A percentile compares a stretch with the other conserved stretches of the same genome.
Evolutionary conservation across 2,797 vertebrate genomes (phyloP).

Genomic region (Scomberomorus guttatus): DNA sequence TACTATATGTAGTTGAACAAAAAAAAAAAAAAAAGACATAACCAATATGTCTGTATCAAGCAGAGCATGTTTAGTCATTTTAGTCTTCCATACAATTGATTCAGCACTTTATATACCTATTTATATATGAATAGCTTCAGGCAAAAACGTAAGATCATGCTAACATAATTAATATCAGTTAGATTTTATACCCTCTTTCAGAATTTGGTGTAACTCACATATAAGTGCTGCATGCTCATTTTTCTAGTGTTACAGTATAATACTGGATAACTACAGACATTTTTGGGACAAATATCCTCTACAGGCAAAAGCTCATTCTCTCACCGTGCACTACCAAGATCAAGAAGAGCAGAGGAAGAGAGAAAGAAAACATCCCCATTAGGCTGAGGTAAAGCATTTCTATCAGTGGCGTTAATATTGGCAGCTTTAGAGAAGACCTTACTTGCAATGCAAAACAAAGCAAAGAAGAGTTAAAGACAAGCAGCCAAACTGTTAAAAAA

Average conservation of each 20-base stretch:
- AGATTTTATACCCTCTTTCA: not conserved
- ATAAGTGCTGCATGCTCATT: conserved; percentile 69
- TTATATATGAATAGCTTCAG: conserved; percentile 1
- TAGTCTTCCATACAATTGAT: conserved; percentile 48
- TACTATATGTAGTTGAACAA: not conserved
- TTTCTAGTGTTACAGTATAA: conserved; percentile 15
- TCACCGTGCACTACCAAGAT: conserved; percentile 69
- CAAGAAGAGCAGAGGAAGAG: conserved; percentile 55
- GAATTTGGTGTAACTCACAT: conserved; percentile 1
- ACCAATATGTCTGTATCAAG: conserved; percentile 24
- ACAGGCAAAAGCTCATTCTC: conserved; percentile 77
- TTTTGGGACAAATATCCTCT: conserved; percentile 33
- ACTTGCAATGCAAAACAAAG: conserved; percentile 56
- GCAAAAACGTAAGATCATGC: conserved; percentile 38
- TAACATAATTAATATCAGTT: conserved; percentile 18
- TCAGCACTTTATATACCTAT: conserved; percentile 10
- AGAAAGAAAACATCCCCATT: conserved; percentile 36
- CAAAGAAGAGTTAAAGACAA: conserved; percentile 44
- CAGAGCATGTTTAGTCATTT: conserved; percentile 63
- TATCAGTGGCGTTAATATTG: conserved; percentile 14
- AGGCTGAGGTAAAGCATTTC: conserved; percentile 39
- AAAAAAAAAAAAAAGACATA: conserved; percentile 4
- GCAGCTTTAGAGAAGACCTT: conserved; percentile 33
- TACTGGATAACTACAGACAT: conserved; percentile 28
- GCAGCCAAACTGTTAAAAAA: conserved; percentile 45